A percentile compares a stretch with the other conserved stretches of the same genome.
phyloP scores from a whole-genome alignment of 1,140 invertebrate species.

The Heliconius eleuchia region DNA sequence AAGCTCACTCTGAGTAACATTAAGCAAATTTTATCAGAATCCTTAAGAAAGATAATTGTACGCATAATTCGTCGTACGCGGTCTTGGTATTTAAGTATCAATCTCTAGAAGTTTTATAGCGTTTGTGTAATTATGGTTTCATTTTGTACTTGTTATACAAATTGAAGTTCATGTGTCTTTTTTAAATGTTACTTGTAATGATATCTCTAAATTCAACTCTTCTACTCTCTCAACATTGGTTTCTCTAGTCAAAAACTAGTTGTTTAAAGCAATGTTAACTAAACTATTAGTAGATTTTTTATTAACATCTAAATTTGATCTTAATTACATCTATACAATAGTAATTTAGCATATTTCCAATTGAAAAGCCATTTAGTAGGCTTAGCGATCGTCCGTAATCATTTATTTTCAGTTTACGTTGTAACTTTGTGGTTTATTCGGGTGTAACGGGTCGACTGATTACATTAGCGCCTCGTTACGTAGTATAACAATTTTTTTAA shows the following conservation, averaged over 20 bases:
- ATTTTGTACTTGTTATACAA: neutral
- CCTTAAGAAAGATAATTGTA: conserved; percentile 4
- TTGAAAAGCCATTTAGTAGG: neutral
- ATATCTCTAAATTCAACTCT: too few species aligned
- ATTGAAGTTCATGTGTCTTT: neutral
- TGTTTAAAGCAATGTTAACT: neutral
- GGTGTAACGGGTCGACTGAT: conserved; percentile 16
- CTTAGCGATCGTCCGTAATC: neutral
- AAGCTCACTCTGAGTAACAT: conserved; percentile 1
- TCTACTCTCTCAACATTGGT: too few species aligned
- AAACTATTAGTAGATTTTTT: neutral
- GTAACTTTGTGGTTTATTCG: neutral
- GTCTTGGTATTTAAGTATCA: neutral
- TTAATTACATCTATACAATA: neutral
- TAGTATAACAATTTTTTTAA: neutral
- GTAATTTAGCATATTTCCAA: neutral
- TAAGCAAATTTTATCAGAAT: neutral
- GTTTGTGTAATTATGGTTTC: neutral
- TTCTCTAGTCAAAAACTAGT: too few species aligned
- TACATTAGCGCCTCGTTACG: conserved; percentile 12
- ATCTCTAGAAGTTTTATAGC: neutral
- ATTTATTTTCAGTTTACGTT: conserved; percentile 19
- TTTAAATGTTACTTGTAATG: neutral
- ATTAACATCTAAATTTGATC: neutral
- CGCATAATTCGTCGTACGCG: neutral